A percentile compares a stretch with the other conserved stretches of the same genome.
Evolutionary conservation across 2,797 vertebrate species (phyloP).

Genomic region (Tapera naevia): DNA sequence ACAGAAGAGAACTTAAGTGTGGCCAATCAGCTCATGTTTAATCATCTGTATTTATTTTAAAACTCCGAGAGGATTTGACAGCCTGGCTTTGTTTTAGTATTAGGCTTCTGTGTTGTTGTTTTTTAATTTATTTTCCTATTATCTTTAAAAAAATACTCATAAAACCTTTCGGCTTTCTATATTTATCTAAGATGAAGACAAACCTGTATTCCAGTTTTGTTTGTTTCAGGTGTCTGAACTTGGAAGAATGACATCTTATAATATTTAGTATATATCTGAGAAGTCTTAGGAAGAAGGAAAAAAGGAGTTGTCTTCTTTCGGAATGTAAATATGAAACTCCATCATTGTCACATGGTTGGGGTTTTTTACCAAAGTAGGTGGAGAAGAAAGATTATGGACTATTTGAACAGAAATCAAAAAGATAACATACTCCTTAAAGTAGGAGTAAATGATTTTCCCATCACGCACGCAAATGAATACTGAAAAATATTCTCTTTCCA

Average conservation of each 20-base stretch:
- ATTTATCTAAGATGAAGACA: neutral
- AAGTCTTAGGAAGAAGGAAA: neutral
- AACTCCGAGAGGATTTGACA: neutral
- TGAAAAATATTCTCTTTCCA: neutral
- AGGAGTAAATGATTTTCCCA: neutral
- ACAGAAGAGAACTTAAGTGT: neutral
- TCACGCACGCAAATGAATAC: accelerated
- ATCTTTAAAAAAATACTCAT: neutral
- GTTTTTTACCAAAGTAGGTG: neutral
- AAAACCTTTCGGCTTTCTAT: neutral
- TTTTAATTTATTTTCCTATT: neutral
- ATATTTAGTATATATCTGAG: neutral
- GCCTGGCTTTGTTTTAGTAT: neutral
- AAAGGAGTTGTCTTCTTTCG: neutral
- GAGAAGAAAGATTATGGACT: neutral
- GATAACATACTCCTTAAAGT: neutral
- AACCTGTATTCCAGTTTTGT: neutral
- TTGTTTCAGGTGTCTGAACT: neutral
- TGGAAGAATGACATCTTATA: neutral
- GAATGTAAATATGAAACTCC: neutral
- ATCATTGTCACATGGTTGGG: neutral
- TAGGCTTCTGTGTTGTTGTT: neutral
- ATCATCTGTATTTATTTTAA: neutral
- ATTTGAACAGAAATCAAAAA: neutral
- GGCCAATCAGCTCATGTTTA: neutral